These are phyloP conservation scores for Platichthys stellatus DNA, from an alignment of 2,113 vertebrate species.

Conservation along the genomic window DNA sequence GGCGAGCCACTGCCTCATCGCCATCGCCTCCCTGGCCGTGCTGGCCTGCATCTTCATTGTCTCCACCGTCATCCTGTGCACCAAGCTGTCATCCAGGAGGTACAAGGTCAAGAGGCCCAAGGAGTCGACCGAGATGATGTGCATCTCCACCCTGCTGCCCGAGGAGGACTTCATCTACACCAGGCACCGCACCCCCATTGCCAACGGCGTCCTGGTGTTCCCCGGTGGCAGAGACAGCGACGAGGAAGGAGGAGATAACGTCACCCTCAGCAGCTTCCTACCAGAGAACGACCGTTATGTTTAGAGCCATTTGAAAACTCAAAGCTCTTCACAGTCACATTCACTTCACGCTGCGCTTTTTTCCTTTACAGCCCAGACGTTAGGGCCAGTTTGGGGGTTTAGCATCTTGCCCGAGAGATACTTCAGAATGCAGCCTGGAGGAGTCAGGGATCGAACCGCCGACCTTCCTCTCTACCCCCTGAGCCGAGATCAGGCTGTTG, in stretches of 20 bases:
- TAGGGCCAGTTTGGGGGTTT: background rate
- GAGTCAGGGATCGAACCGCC: background rate
- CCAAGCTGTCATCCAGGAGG: constrained; percentile 81
- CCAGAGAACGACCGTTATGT: constrained; percentile 79
- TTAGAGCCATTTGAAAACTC: constrained; percentile 15
- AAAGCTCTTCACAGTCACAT: no score
- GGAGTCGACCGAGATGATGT: constrained; percentile 87
- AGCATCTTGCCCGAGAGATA: background rate
- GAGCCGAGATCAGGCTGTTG: background rate
- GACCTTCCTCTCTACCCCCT: background rate
- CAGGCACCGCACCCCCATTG: constrained; percentile 45
- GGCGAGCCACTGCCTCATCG: constrained; percentile 82
- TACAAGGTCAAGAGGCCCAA: constrained; percentile 41
- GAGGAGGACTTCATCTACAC: constrained; percentile 65
- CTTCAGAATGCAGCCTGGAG: no score
- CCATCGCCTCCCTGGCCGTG: constrained; percentile 82
- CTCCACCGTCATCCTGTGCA: constrained; percentile 82
- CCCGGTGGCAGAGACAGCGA: constrained; percentile 65
- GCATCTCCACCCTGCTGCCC: constrained; percentile 87
- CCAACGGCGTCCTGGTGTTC: constrained; percentile 65
- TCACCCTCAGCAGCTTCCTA: constrained; percentile 92
- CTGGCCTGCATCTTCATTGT: constrained; percentile 86
- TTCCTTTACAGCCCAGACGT: background rate
- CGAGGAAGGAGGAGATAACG: constrained; percentile 79
- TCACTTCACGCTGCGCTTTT: no score